Evolutionary conservation across 1,140 invertebrate species (phyloP).

Genomic region (Agrilus planipennis): DNA sequence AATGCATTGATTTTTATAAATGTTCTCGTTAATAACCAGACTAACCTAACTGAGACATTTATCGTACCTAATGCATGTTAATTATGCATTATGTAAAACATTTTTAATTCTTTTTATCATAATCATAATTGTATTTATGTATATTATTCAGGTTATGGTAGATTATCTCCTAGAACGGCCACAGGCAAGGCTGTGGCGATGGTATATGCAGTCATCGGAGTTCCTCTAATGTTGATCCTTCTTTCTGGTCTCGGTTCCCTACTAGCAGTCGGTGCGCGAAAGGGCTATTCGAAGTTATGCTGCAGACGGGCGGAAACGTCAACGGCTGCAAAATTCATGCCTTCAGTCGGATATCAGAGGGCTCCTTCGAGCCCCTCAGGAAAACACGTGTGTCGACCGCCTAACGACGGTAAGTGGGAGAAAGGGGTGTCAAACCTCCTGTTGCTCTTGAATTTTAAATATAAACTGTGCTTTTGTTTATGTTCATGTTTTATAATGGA

Average conservation of each 20-base stretch:
- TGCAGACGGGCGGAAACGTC: slow-evolving; percentile 35
- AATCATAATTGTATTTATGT: too few species aligned
- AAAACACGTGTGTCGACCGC: slow-evolving; percentile 21
- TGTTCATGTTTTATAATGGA: too few species aligned
- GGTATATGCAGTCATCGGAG: slow-evolving; percentile 71
- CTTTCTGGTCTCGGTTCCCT: slow-evolving; percentile 75
- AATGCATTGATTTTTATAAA: too few species aligned
- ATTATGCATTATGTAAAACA: too few species aligned
- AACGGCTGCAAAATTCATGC: slow-evolving; percentile 12
- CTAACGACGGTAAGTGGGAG: slow-evolving; percentile 26
- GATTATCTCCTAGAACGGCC: slow-evolving; percentile 62
- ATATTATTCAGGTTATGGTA: slow-evolving; percentile 65
- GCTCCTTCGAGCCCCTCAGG: slow-evolving; percentile 27
- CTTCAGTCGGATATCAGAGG: slow-evolving; percentile 29
- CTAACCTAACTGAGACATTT: too few species aligned
- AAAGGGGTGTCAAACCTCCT: too few species aligned
- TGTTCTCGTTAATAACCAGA: too few species aligned
- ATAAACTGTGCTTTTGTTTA: too few species aligned
- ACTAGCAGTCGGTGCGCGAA: slow-evolving; percentile 59
- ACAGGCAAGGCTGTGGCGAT: slow-evolving; percentile 74
- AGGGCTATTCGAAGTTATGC: slow-evolving; percentile 55
- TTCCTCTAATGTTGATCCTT: slow-evolving; percentile 78
- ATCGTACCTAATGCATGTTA: too few species aligned
- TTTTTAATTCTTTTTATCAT: too few species aligned
- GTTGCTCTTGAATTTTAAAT: too few species aligned